Percentiles rank a stretch among this genome's conserved stretches.
Evolutionary conservation across 2,113 vertebrate genomes (phyloP).

Genomic region (Ginglymostoma cirratum): DNA sequence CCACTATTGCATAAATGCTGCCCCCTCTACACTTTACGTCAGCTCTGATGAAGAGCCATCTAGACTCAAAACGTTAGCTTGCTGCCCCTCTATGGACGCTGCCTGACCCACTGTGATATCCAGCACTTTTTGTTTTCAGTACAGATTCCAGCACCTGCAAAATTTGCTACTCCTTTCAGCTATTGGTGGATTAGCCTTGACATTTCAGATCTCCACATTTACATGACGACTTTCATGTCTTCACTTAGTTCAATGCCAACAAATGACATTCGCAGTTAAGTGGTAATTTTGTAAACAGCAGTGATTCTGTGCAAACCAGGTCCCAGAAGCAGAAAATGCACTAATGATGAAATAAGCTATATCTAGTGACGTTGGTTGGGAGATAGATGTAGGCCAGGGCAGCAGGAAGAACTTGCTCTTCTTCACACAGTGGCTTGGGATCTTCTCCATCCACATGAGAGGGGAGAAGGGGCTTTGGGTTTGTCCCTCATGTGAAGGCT

Average conservation of each 20-base stretch:
- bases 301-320: neutral
- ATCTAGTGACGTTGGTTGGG: neutral
- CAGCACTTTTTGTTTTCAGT: no score
- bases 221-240: neutral
- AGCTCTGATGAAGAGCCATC: no score
- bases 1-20: no score
- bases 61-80: no score
- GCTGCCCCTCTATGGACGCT: no score
- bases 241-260: neutral
- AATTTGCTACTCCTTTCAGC: neutral
- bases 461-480: neutral
- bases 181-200: neutral
- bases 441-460: neutral
- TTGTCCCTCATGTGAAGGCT: neutral
- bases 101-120: no score
- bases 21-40: no score
- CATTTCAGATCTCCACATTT: neutral
- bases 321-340: neutral
- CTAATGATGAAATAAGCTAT: neutral
- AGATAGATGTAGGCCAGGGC: neutral
- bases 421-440: neutral
- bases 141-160: no score
- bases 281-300: neutral
- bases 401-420: neutral
- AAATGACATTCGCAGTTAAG: neutral